These are phyloP conservation scores for Theropithecus gelada DNA, from an alignment of 2,113 vertebrate genomes.

Conservation along the genomic window DNA sequence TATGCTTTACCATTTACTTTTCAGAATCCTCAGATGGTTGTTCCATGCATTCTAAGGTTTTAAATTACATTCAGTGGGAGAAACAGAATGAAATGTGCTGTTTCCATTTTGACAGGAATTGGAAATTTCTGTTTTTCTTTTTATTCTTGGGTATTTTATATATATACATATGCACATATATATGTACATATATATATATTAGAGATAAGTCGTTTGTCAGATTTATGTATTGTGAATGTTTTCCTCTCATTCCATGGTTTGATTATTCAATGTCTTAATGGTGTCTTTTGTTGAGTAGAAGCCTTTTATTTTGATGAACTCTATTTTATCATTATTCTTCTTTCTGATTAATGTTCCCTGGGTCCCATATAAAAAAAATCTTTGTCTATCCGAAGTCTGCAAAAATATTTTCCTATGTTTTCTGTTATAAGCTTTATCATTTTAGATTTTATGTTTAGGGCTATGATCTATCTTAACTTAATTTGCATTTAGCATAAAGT, in stretches of 20 bases:
- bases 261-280: neutral
- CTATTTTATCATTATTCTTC: neutral
- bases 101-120: neutral
- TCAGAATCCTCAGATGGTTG: neutral
- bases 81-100: neutral
- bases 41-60: neutral
- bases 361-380: neutral
- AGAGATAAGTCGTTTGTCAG: neutral
- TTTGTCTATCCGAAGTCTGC: neutral
- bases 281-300: neutral
- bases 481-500: neutral
- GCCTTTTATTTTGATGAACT: neutral
- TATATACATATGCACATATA: neutral
- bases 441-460: slow-evolving; percentile 4
- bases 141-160: neutral
- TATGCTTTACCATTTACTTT: neutral
- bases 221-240: neutral
- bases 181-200: neutral
- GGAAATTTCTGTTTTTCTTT: neutral
- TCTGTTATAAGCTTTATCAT: neutral
- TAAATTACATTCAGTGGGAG: neutral
- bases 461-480: neutral
- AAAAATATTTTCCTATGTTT: neutral
- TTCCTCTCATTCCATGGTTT: neutral
- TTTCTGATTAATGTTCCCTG: neutral